phyloP scores from a whole-genome alignment of 2,113 vertebrate species.

The Tupaia chinensis region DNA sequence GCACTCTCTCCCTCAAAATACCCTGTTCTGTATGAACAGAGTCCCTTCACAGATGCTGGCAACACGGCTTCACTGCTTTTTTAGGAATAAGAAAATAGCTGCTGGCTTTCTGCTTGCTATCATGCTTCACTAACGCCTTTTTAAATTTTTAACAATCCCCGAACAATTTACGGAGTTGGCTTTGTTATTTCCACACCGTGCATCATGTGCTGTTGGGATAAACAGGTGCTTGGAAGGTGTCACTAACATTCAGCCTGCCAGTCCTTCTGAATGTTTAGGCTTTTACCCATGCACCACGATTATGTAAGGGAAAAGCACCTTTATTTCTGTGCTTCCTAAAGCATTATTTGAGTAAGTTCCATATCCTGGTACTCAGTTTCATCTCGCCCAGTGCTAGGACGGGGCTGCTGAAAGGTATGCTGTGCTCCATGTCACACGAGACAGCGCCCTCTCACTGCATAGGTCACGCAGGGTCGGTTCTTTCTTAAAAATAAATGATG shows the following conservation, averaged over 20 bases:
- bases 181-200: not conserved
- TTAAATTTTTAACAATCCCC: not conserved
- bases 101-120: not conserved
- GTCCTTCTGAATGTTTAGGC: not conserved
- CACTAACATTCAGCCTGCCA: not conserved
- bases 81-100: not conserved
- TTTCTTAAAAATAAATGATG: not conserved
- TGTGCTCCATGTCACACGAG: not conserved
- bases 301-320: not conserved
- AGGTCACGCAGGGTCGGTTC: not conserved
- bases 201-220: not conserved
- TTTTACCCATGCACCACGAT: not conserved
- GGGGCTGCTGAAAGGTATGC: not conserved
- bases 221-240: not conserved
- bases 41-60: not conserved
- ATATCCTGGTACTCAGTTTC: not conserved
- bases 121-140: not conserved
- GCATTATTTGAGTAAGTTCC: not conserved
- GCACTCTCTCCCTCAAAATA: not conserved
- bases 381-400: not conserved
- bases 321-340: not conserved
- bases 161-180: not conserved
- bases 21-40: not conserved
- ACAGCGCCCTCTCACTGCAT: not conserved
- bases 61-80: not conserved